A percentile compares a stretch with the other conserved stretches of the same genome.
phyloP scores from a whole-genome alignment of 2,113 vertebrate species.

The Pedionomus torquatus region DNA sequence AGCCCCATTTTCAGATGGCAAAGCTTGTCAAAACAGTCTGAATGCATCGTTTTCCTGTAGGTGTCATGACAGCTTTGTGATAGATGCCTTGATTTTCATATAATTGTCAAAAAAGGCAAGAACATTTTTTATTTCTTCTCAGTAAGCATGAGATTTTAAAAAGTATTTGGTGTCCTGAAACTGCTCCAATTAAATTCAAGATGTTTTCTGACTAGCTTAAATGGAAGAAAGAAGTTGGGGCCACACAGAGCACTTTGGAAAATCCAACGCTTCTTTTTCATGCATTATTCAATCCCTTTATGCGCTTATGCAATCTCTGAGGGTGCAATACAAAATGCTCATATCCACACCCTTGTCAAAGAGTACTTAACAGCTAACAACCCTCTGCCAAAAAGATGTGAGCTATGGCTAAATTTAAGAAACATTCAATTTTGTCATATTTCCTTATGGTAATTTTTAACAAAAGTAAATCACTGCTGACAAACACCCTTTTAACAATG shows the following conservation, averaged over 20 bases:
- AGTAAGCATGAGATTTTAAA: not conserved
- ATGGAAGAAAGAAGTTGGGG: slow-evolving; percentile 19
- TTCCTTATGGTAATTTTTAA: slow-evolving; percentile 49
- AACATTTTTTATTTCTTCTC: not conserved
- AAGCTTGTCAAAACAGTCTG: slow-evolving; percentile 32
- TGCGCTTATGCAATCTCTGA: not conserved
- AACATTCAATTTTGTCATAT: slow-evolving; percentile 32
- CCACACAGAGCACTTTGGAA: not conserved
- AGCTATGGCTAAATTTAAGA: slow-evolving; percentile 27
- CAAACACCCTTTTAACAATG: slow-evolving; percentile 36
- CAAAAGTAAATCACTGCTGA: slow-evolving; percentile 17
- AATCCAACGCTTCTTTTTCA: not conserved
- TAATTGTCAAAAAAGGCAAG: not conserved
- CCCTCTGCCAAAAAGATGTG: not conserved
- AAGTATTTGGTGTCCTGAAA: not conserved
- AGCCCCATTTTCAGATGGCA: slow-evolving; percentile 13
- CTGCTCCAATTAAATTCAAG: not conserved
- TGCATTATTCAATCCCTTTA: slow-evolving; percentile 7
- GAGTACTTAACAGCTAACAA: slow-evolving; percentile 39
- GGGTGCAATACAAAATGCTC: slow-evolving; percentile 20
- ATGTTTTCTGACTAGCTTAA: slow-evolving; percentile 42
- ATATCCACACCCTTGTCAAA: slow-evolving; percentile 49
- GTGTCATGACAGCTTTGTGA: slow-evolving; percentile 29
- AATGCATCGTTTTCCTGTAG: slow-evolving; percentile 14
- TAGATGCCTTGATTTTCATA: slow-evolving; percentile 32